Percentiles rank a stretch among this genome's conserved stretches.
These are phyloP conservation scores for Taurulus bubalis DNA, from an alignment of 2,113 vertebrate species.

Conservation along the genomic window DNA sequence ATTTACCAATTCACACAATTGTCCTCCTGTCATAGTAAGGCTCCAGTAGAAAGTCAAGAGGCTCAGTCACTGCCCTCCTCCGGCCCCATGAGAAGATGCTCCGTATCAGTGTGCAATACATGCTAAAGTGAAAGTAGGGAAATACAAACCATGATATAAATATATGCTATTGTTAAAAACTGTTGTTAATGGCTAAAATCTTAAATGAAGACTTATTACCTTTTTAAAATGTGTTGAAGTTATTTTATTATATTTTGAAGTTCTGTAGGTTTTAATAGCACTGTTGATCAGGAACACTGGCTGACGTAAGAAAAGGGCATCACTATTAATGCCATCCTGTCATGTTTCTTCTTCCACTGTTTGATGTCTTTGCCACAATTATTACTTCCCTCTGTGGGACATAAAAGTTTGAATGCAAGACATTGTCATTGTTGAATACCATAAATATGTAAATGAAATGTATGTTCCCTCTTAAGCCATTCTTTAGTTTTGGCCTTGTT, in stretches of 20 bases:
- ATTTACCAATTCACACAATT: constrained; percentile 1
- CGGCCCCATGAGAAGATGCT: constrained; percentile 55
- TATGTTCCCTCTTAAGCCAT: constrained; percentile 60
- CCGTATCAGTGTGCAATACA: constrained; percentile 78
- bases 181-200: constrained; percentile 67
- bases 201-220: constrained; percentile 75
- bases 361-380: constrained; percentile 70
- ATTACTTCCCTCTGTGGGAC: constrained; percentile 58
- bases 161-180: constrained; percentile 69
- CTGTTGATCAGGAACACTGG: constrained; percentile 64
- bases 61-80: constrained; percentile 12
- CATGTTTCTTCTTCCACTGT: constrained; percentile 69
- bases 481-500: constrained; percentile 66
- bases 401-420: constrained; percentile 72
- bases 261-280: constrained; percentile 76
- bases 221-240: constrained; percentile 70
- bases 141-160: constrained; percentile 66
- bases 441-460: constrained; percentile 72
- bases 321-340: constrained; percentile 61
- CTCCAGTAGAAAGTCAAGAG: constrained; percentile 16
- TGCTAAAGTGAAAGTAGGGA: constrained; percentile 62
- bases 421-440: constrained; percentile 67
- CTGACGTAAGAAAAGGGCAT: constrained; percentile 42
- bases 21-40: background rate
- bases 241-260: constrained; percentile 67